Evolutionary conservation across 2,113 vertebrate genomes (phyloP), one percentile per base, ranked within the genome.

Genomic region (Scatophagus argus): DNA sequence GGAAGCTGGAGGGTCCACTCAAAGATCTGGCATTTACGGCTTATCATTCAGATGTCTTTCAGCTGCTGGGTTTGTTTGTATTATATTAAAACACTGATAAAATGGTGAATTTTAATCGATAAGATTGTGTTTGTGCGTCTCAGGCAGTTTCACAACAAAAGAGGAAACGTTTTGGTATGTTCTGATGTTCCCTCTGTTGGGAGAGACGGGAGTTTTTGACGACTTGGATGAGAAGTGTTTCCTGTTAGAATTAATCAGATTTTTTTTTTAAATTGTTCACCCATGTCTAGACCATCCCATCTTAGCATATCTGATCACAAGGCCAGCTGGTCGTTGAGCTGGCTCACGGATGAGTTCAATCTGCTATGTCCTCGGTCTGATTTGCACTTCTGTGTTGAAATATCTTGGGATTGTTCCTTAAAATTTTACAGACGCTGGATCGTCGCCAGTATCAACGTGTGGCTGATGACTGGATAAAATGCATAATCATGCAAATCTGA

Each of bases 401-500:
- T 55, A 43, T 14, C 13, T 60, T 54, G 13, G 36, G 4, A 29
- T 17, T 66, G 25, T 51, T 52, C 17, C 34, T 23, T 71, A 12
- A 62, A 32, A 60, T 32, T 27, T 19, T 19, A 17, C 36, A 49
- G 14, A 41, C 11, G 17, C 1, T 41, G 7, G n/a, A 34, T 9
- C 36, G 10, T 51, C 8, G 38, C n/a, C 36, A 6, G 14, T 54
- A 29, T 36, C 5, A 52, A 14, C 19, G 44, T 46, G 49, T 52
- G 46, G 46, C 5, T 38, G 19, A 9, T 38, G 11, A 27, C 10
- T 41, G 8, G 54, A 52, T 19, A 51, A 70, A 39, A 46, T 43
- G 1, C 70, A 44, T 59, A 19, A 32, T 64, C 36, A 67, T 69
- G 51, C 38, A 82, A 70, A 69, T 65, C 36, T 27, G 23, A 56